Evolutionary conservation across 2,888 invertebrate species (phyloP), one percentile per base, ranked within the genome.

Genomic region (Prosapia bicincta): DNA sequence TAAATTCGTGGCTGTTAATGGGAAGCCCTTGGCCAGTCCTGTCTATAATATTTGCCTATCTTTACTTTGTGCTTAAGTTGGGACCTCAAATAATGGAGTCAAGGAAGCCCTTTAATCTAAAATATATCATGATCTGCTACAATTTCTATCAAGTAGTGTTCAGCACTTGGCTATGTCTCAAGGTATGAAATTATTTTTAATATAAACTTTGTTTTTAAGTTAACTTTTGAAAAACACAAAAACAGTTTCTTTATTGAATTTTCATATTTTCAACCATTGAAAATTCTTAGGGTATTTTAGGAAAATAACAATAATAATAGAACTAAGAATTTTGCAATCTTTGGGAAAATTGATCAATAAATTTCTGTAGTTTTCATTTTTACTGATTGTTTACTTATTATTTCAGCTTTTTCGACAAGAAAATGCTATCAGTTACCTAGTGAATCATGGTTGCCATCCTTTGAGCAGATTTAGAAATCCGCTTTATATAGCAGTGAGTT

Each of bases 61-160:
- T 94, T 15, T 86, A 90, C 81, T 90, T 94, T 80, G 91, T 94
- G 0, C 85, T 89, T 26, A 89, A 89, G 81, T 86, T 90, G 82
- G 95, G 95, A 0, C 95, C 95, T 0, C 85, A 86, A 66, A 87
- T 89, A 82, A 89, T 89, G 89, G 84, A 85, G 75, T 82, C 86
- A 79, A 82, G 88, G 32, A 84, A 86, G 77, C 87, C 89, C 0
- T 84, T 86, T 77, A 84, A 88, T 72, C 82, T 89, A 32, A 84
- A 86, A 54, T 83, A 83, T 25, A 78, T 88, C 3, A 78, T 82
- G 75, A 71, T 82, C 28, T 26, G 77, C 10, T 98, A 97, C 85
- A 98, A 98, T 83, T 89, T 92, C n/a, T 90, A 92, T 74, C 97
- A 97, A 89, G 96, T 97, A 5, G 68, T 93, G 15, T 92, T 96